Evolutionary conservation across 2,113 vertebrate species (phyloP).

Genomic region (Tenebrosternarchus preto): DNA sequence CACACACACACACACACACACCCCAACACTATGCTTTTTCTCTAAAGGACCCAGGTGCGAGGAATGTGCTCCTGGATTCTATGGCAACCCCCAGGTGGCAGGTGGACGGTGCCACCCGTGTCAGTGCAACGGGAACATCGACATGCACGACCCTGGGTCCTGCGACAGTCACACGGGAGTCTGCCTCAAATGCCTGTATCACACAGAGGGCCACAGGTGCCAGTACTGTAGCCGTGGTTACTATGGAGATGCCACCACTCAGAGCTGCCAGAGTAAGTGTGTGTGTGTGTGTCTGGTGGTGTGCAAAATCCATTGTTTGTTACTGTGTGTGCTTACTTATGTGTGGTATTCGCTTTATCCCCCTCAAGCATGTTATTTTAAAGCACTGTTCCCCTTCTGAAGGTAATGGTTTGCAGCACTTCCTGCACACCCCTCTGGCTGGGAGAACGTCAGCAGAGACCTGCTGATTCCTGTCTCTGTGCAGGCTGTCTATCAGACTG

Average conservation of each 20-base stretch:
- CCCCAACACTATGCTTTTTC: neutral
- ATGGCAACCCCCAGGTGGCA: slow-evolving; percentile 81
- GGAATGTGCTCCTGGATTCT: slow-evolving; percentile 86
- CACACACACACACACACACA: neutral
- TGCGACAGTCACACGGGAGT: slow-evolving; percentile 81
- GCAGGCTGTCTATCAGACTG: no score
- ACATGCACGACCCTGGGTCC: slow-evolving; percentile 82
- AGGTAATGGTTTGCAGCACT: neutral
- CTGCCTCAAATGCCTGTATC: slow-evolving; percentile 87
- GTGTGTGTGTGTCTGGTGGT: slow-evolving; percentile 7
- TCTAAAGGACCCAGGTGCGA: slow-evolving; percentile 85
- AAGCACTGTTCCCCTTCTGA: neutral
- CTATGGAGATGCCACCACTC: slow-evolving; percentile 82
- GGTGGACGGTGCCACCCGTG: slow-evolving; percentile 83
- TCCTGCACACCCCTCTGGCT: neutral
- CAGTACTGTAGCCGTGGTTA: slow-evolving; percentile 85
- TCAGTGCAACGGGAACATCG: slow-evolving; percentile 90
- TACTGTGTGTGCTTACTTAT: neutral
- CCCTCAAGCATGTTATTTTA: neutral
- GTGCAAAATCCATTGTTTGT: neutral
- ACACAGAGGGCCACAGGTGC: slow-evolving; percentile 86
- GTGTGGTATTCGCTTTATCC: neutral
- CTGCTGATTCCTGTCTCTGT: neutral
- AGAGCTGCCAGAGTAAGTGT: slow-evolving; percentile 91
- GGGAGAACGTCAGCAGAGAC: neutral